Evolutionary conservation across 1,140 invertebrate genomes (phyloP).

Genomic region (Asbolus verrucosus): DNA sequence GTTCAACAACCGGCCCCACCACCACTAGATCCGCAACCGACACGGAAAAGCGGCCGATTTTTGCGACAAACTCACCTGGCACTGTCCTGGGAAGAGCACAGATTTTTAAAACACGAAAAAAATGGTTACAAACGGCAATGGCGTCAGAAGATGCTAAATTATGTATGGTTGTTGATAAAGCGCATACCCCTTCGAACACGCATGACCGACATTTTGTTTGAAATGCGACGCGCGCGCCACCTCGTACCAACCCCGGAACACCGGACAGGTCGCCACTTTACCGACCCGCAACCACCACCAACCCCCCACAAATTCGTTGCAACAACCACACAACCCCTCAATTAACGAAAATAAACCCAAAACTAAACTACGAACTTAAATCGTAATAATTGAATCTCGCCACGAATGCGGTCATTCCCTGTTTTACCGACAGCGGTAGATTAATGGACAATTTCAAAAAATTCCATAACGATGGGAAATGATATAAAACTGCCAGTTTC

Average conservation of each 20-base stretch:
- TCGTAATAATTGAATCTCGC: neutral
- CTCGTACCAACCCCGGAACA: neutral
- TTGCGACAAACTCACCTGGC: conserved; percentile 14
- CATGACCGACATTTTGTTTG: conserved; percentile 39
- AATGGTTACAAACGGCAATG: conserved; percentile 40
- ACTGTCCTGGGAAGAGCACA: neutral
- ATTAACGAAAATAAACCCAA: too few relatives aligned
- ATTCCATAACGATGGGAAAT: neutral
- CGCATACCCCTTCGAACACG: conserved; percentile 35
- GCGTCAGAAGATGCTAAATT: conserved; percentile 46
- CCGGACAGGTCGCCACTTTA: neutral
- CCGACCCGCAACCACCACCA: neutral
- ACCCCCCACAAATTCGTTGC: too few relatives aligned
- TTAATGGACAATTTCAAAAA: neutral
- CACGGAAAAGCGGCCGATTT: neutral
- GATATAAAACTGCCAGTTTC: conserved; percentile 31
- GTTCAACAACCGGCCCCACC: neutral
- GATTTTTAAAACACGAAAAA: conserved; percentile 25
- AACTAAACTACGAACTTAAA: neutral
- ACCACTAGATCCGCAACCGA: neutral
- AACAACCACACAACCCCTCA: too few relatives aligned
- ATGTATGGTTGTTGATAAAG: conserved; percentile 47
- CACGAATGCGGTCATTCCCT: too few relatives aligned
- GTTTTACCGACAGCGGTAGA: neutral
- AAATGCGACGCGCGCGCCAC: conserved; percentile 7